phyloP scores from a whole-genome alignment of 2,888 invertebrate genomes.

The Embidobia sp. region DNA sequence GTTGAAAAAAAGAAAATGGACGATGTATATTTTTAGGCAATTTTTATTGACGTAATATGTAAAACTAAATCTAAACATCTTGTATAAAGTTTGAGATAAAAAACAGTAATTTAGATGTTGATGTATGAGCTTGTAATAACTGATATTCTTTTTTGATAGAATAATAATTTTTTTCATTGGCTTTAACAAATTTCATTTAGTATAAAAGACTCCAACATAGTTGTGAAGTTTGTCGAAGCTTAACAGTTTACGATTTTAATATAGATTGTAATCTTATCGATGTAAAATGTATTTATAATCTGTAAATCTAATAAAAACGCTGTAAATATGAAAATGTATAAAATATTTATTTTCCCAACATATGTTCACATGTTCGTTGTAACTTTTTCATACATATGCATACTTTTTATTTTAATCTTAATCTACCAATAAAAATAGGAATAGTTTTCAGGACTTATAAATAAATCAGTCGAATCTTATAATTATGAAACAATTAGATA shows the following conservation, averaged over 20 bases:
- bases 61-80: constrained; percentile 1
- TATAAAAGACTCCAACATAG: neutral
- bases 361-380: neutral
- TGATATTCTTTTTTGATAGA: neutral
- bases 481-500: no score
- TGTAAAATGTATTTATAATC: constrained; percentile 41
- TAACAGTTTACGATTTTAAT: constrained; percentile 4
- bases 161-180: constrained; percentile 4
- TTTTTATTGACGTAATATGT: constrained; percentile 10
- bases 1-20: neutral
- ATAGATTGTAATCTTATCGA: constrained; percentile 18
- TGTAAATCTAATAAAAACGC: constrained; percentile 36
- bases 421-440: no score
- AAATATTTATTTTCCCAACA: constrained; percentile 1
- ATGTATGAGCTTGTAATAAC: constrained; percentile 9
- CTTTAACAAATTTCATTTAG: constrained; percentile 21
- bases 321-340: constrained; percentile 32
- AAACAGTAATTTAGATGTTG: constrained; percentile 8
- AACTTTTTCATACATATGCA: no score
- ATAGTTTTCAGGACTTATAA: no score
- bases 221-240: constrained; percentile 12
- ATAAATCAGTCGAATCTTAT: no score
- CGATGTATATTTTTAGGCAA: constrained; percentile 32
- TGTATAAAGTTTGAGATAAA: constrained; percentile 5
- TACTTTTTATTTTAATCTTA: no score